A percentile compares a stretch with the other conserved stretches of the same genome.
These are phyloP conservation scores for Eulemur albifrons DNA, from an alignment of 2,797 vertebrate genomes.

Conservation along the genomic window DNA sequence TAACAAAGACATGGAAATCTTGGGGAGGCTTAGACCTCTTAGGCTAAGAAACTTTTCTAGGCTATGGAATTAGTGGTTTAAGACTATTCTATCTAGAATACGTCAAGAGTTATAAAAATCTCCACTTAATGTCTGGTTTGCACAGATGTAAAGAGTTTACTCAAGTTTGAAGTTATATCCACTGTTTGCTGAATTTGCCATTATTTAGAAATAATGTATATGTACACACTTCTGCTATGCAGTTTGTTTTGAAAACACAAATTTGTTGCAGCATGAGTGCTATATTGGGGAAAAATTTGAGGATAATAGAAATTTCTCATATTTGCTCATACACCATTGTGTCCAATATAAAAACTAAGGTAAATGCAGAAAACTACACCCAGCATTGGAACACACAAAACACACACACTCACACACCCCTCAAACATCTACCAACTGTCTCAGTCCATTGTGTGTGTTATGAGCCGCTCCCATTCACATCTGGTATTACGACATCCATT, in stretches of 20 bases:
- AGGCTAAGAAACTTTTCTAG: background rate
- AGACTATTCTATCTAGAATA: background rate
- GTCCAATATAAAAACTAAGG: background rate
- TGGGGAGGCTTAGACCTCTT: background rate
- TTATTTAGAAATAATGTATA: background rate
- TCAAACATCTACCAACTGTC: background rate
- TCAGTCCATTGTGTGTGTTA: background rate
- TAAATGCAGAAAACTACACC: background rate
- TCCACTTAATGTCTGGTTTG: background rate
- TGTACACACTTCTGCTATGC: background rate
- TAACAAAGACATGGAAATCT: background rate
- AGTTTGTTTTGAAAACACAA: background rate
- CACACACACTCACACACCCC: background rate
- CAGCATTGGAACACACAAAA: background rate
- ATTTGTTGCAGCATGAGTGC: background rate
- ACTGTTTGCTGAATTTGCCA: background rate
- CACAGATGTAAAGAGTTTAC: background rate
- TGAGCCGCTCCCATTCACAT: background rate
- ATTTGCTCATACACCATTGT: background rate
- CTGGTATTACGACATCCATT: background rate
- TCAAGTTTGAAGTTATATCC: background rate
- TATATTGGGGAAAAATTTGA: background rate
- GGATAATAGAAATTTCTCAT: background rate
- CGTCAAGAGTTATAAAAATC: background rate
- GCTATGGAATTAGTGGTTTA: background rate